Base-by-base conservation (phyloP, 2,113 vertebrate genomes). In the Chaetura pelagica region DNA sequence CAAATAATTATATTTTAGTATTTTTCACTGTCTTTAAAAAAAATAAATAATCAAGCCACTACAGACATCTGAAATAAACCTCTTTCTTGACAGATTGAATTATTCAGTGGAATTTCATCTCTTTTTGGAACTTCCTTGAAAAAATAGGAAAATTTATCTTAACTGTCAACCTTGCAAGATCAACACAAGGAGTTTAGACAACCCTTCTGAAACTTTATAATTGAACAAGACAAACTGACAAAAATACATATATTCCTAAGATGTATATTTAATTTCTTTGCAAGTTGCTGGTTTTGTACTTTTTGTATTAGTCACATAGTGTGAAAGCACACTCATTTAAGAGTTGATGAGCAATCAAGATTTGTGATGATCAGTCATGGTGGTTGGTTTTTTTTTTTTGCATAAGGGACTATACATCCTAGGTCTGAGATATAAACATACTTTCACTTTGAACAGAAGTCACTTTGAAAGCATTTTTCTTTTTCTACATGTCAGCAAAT, bases 281-380 rank as follows among this genome's bases (percentile, higher is more conserved):
- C 51, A 90, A 84, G 34, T 48, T 59, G 5, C 35, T 69, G n/a
- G 1, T 32, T 87, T 74, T 74, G 59, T 84, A 84, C 55, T 90
- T 81, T n/a, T 54, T 67, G 14, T 84, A 78, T 94, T 89, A 94
- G 77, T 92, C 90, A 71, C 20, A 8, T 16, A 63, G 32, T 6
- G 8, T 52, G 68, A 97, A 94, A 86, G 86, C 67, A 89, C 42
- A 86, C 48, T 94, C 72, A 89, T 89, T 89, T 94, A 52, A 72
- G 68, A 84, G 66, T 24, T 66, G 77, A 89, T 79, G 81, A 95
- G 30, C 48, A 89, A 87, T 72, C 42, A 77, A 35, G 81, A 85
- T 82, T 75, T 76, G 58, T 74, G 48, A 85, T 46, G 11, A 77
- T 67, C 44, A 44, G 59, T 55, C 52, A 38, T 26, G 44, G 3